Percentiles rank a stretch among this genome's conserved stretches.
Evolutionary conservation across 2,888 invertebrate species (phyloP).

Genomic region (Physocephala rufipes): DNA sequence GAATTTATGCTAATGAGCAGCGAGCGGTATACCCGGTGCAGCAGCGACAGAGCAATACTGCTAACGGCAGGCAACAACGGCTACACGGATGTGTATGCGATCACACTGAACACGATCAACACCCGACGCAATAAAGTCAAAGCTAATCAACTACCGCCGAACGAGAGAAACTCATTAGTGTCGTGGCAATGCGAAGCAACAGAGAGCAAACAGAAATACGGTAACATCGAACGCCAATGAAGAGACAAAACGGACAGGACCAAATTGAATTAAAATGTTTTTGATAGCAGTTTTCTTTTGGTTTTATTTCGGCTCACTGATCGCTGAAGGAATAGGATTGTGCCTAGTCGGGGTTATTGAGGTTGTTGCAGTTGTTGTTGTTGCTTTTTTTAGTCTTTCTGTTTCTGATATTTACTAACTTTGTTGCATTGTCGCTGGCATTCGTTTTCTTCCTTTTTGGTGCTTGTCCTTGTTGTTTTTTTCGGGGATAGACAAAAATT

Average conservation of each 20-base stretch:
- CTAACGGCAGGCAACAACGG: constrained; percentile 45
- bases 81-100: constrained; percentile 46
- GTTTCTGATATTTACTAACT: constrained; percentile 16
- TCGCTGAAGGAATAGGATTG: constrained; percentile 24
- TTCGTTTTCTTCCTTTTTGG: background rate
- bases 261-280: constrained; percentile 34
- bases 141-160: constrained; percentile 33
- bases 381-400: constrained; percentile 19
- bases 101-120: constrained; percentile 35
- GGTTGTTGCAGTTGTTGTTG: constrained; percentile 12
- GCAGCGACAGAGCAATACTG: constrained; percentile 41
- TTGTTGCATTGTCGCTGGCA: constrained; percentile 9
- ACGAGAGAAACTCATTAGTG: constrained; percentile 37
- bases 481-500: constrained; percentile 35
- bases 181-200: constrained; percentile 4
- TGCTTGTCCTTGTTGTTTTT: constrained; percentile 13
- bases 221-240: background rate
- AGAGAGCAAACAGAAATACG: background rate
- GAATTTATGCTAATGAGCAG: constrained; percentile 36
- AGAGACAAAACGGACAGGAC: background rate
- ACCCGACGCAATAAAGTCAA: constrained; percentile 5
- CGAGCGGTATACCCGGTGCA: constrained; percentile 34
- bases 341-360: constrained; percentile 15
- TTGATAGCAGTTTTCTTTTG: constrained; percentile 5
- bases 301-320: background rate